These are phyloP conservation scores for Microcebus ravelobensis DNA, from an alignment of 2,113 vertebrate species.

Conservation along the genomic window DNA sequence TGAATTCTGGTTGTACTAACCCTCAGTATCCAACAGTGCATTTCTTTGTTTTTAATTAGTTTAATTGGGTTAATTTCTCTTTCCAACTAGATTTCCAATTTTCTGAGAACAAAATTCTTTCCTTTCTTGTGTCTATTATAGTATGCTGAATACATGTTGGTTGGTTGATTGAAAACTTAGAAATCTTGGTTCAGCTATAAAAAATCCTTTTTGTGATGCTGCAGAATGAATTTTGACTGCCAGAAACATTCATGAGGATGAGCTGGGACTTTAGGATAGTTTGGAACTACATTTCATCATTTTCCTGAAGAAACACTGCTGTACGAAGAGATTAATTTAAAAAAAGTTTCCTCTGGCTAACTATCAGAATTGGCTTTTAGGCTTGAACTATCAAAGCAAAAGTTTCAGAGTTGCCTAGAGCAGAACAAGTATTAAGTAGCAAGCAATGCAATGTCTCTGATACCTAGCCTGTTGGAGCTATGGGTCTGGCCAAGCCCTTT, in stretches of 20 bases:
- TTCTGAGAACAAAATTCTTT: slow-evolving; percentile 34
- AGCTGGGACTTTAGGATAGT: neutral
- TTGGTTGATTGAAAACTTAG: slow-evolving; percentile 46
- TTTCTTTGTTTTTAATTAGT: slow-evolving; percentile 25
- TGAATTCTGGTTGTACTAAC: slow-evolving; percentile 29
- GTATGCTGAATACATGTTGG: neutral
- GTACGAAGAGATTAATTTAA: slow-evolving; percentile 55
- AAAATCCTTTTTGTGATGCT: neutral
- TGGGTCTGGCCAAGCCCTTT: slow-evolving; percentile 24
- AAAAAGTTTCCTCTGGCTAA: slow-evolving; percentile 54
- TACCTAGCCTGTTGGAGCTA: slow-evolving; percentile 1
- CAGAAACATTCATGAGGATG: neutral
- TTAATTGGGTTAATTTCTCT: slow-evolving; percentile 37
- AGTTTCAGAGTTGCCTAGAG: slow-evolving; percentile 49
- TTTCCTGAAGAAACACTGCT: slow-evolving; percentile 41
- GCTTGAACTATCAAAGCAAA: slow-evolving; percentile 65
- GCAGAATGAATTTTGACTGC: slow-evolving; percentile 29
- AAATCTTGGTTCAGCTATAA: slow-evolving; percentile 23
- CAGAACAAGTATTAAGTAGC: slow-evolving; percentile 58
- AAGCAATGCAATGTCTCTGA: slow-evolving; percentile 53
- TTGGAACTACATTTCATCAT: slow-evolving; percentile 48
- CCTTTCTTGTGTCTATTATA: neutral
- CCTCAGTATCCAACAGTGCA: neutral
- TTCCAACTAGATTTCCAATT: neutral
- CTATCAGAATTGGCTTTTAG: slow-evolving; percentile 66